phyloP scores from a whole-genome alignment of 2,888 invertebrate genomes.

The Trichopoda pennipes region DNA sequence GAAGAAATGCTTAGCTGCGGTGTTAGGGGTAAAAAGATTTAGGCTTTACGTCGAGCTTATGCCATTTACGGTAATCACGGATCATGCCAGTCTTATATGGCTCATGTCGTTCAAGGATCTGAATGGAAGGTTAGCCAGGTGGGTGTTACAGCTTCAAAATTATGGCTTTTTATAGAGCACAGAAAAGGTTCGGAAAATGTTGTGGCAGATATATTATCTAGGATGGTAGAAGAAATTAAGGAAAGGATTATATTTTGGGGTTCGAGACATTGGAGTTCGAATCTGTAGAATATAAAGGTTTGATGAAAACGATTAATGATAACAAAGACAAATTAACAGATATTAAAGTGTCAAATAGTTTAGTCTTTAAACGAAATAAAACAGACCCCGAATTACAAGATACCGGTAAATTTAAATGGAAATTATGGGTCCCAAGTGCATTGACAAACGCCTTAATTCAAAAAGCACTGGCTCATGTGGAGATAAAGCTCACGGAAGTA shows the following conservation, averaged over 20 bases:
- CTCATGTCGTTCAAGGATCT: too few relatives aligned
- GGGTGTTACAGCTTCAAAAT: too few relatives aligned
- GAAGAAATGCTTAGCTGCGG: conserved; percentile 61
- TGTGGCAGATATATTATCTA: conserved; percentile 42
- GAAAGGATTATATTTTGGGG: too few relatives aligned
- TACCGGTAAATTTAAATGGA: conserved; percentile 35
- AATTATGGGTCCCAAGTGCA: conserved; percentile 42
- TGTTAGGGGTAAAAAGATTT: conserved; percentile 59
- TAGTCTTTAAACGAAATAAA: too few relatives aligned
- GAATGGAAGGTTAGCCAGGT: too few relatives aligned
- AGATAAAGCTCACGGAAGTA: too few relatives aligned
- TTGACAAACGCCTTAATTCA: too few relatives aligned
- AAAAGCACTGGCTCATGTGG: too few relatives aligned
- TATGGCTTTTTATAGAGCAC: conserved; percentile 67
- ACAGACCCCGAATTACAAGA: too few relatives aligned
- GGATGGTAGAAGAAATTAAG: conserved; percentile 3
- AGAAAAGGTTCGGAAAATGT: conserved; percentile 37
- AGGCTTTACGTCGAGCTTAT: conserved; percentile 51
- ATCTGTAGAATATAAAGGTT: neutral
- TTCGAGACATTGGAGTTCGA: too few relatives aligned
- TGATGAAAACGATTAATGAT: neutral
- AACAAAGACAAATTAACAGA: conserved; percentile 14
- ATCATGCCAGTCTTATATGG: conserved; percentile 62
- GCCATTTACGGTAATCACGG: conserved; percentile 28
- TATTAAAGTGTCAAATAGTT: conserved; percentile 1